Evolutionary conservation across 2,888 invertebrate species (phyloP).

Genomic region (Meloe dianella): DNA sequence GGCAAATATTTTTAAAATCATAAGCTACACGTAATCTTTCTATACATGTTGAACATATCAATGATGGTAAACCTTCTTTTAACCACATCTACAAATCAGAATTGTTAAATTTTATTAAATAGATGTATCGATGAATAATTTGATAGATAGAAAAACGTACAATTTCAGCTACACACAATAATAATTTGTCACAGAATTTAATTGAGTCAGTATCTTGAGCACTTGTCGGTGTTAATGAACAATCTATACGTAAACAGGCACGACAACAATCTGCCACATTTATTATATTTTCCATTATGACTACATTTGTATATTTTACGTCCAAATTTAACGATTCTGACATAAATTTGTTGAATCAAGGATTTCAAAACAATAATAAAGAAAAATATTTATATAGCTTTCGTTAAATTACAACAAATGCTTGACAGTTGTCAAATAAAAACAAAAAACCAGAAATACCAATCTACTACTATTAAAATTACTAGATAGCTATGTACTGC

Average conservation of each 20-base stretch:
- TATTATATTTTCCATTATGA: constrained; percentile 43
- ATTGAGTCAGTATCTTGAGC: constrained; percentile 52
- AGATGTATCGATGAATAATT: background rate
- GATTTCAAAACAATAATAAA: background rate
- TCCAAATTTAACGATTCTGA: constrained; percentile 42
- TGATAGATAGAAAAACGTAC: constrained; percentile 43
- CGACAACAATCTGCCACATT: constrained; percentile 54
- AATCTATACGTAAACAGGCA: constrained; percentile 54
- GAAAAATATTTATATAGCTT: background rate
- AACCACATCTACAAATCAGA: constrained; percentile 50
- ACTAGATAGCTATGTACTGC: too few relatives aligned
- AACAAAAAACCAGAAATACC: background rate
- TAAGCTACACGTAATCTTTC: constrained; percentile 53
- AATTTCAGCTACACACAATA: constrained; percentile 54
- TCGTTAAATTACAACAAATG: background rate
- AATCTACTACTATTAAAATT: background rate
- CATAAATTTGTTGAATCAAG: constrained; percentile 27
- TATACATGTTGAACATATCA: constrained; percentile 54
- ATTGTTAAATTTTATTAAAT: background rate
- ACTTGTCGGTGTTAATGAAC: constrained; percentile 52
- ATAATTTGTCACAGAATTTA: constrained; percentile 53
- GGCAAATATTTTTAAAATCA: constrained; percentile 52
- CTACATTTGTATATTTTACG: constrained; percentile 41
- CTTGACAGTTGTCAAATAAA: background rate
- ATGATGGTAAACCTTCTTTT: constrained; percentile 51